phyloP scores from a whole-genome alignment of 2,888 invertebrate genomes.

The Rhogogaster chlorosoma region DNA sequence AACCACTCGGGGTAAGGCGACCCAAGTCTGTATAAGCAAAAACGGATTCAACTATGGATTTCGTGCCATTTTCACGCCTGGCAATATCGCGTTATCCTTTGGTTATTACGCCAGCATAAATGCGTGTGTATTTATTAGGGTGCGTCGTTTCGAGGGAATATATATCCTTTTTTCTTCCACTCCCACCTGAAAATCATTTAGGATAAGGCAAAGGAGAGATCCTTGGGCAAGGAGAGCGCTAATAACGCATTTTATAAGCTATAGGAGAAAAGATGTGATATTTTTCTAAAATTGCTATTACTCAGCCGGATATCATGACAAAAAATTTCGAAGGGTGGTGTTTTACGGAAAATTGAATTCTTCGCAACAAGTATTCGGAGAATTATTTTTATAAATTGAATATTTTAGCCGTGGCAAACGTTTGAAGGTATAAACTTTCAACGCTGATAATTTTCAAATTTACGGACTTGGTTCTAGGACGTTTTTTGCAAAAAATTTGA shows the following conservation, averaged over 20 bases:
- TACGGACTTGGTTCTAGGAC: not conserved
- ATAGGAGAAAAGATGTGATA: not conserved
- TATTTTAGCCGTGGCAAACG: not conserved
- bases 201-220: not conserved
- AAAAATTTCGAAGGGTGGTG: not conserved
- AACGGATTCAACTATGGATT: constrained; percentile 23
- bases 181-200: not conserved
- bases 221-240: no score
- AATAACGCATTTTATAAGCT: not conserved
- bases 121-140: not conserved
- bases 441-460: not conserved
- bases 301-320: not conserved
- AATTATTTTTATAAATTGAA: not conserved
- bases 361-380: not conserved
- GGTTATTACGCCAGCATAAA: not conserved
- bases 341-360: not conserved
- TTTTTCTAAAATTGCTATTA: not conserved
- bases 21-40: constrained; percentile 16
- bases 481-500: not conserved
- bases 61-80: constrained; percentile 9
- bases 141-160: not conserved
- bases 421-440: not conserved
- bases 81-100: not conserved
- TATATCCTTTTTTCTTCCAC: not conserved
- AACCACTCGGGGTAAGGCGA: not conserved